These are phyloP conservation scores for Phanerotoma sp. DNA, from an alignment of 2,888 invertebrate species.

Conservation along the genomic window DNA sequence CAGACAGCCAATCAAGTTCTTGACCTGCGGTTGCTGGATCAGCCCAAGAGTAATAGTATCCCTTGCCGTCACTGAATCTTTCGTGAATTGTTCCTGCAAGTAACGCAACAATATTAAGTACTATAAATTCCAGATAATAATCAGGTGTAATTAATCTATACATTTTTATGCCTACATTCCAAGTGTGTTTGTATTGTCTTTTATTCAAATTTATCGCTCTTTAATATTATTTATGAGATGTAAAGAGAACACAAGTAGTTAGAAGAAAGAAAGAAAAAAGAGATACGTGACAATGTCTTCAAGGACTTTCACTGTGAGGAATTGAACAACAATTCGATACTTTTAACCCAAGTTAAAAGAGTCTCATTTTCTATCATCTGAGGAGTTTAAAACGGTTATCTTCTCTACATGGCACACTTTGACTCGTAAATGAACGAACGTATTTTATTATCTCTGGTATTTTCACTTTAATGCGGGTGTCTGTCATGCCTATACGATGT, in stretches of 20 bases:
- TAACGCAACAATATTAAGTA: neutral
- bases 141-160: slow-evolving; percentile 1
- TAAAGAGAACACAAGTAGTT: neutral
- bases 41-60: slow-evolving; percentile 88
- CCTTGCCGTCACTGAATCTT: slow-evolving; percentile 61
- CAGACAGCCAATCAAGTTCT: slow-evolving; percentile 83
- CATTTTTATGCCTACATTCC: slow-evolving; percentile 1
- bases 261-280: neutral
- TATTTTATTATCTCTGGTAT: slow-evolving; percentile 20
- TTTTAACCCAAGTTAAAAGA: slow-evolving; percentile 2
- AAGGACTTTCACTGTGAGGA: slow-evolving; percentile 26
- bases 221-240: neutral
- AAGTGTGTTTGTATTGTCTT: neutral
- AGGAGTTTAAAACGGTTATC: slow-evolving; percentile 1
- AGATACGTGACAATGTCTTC: slow-evolving; percentile 2
- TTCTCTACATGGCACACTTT: slow-evolving; percentile 26
- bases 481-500: neutral
- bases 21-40: slow-evolving; percentile 73
- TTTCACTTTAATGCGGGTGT: slow-evolving; percentile 31
- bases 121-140: neutral
- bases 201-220: neutral
- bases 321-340: slow-evolving; percentile 14
- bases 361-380: neutral
- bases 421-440: slow-evolving; percentile 7
- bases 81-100: slow-evolving; percentile 57